Base-by-base conservation (phyloP, 2,797 vertebrate species). In the Sternarchorhynchus goeldii region DNA sequence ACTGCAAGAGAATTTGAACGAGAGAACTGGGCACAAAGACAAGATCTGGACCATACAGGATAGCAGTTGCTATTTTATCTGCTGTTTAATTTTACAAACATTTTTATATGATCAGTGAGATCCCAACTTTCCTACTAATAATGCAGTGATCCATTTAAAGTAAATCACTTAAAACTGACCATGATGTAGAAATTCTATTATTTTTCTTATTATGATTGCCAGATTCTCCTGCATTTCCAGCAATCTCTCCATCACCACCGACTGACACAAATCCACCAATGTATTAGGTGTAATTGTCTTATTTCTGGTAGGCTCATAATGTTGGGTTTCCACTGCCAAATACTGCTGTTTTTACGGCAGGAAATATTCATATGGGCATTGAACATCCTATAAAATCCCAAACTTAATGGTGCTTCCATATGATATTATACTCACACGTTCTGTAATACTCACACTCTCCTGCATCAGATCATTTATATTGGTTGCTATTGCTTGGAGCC, bases 401-500 rank as follows among this genome's bases (percentile, higher is more conserved):
- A 10, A 63, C 65, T 34, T n/a, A 39, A 70, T 10, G 41, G 56
- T 68, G 64, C 6, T 73, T 2, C 45, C 32, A 58, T 18, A 60
- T 79, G 16, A 56, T 25, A 56, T 6, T 50, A 50, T 50, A 50
- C 45, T 50, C 45, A 50, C 45, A 50, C 45, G 12, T 10, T 50
- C 45, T 50, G 34, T 55, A 53, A 72, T 67, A 86, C 97, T 89
- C 91, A 98, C 96, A 84, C 94, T 95, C 89, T 96, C 95, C 83
- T 94, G 93, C 59, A 89, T 96, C 91, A 98, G 90, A 86, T 94
- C 92, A 82, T 88, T 92, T 90, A 97, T 95, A 91, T 96, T 96
- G 82, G 94, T 92, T 69, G 95, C 95, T 91, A 98, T 92, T 83
- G 95, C 93, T 90, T 94, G 93, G 86, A 98, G 94, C 97, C 97